These are phyloP conservation scores for Cheirogaleus medius DNA, from an alignment of 2,113 vertebrate genomes.

Conservation along the genomic window DNA sequence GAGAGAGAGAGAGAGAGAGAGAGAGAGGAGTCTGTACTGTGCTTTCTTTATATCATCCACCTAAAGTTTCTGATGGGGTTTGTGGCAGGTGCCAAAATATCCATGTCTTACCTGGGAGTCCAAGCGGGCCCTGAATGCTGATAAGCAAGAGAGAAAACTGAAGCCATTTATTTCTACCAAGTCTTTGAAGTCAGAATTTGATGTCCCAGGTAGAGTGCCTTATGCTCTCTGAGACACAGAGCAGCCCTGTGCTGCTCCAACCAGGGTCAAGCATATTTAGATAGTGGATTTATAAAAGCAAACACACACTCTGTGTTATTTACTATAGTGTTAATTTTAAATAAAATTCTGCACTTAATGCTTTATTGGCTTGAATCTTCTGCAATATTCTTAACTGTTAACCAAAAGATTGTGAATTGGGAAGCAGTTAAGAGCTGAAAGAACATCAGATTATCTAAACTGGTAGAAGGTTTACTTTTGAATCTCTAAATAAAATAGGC, in stretches of 20 bases:
- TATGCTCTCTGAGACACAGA: neutral
- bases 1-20: neutral
- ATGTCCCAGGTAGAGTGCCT: neutral
- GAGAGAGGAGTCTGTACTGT: neutral
- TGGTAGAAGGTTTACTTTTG: neutral
- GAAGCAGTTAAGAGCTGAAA: neutral
- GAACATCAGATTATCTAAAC: neutral
- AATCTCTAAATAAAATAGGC: neutral
- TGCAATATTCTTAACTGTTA: neutral
- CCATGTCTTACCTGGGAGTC: neutral
- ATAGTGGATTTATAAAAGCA: neutral
- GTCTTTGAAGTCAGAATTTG: constrained; percentile 13
- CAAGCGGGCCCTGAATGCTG: neutral
- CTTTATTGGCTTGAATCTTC: neutral
- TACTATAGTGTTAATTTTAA: neutral
- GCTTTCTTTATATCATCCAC: neutral
- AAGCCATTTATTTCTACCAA: neutral
- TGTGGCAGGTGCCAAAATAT: neutral
- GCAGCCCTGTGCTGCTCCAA: neutral
- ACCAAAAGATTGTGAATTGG: neutral
- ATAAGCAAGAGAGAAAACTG: neutral
- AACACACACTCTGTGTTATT: neutral
- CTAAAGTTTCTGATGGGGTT: neutral
- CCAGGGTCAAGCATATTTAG: neutral
- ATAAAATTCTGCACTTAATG: constrained; percentile 18